Evolutionary conservation across 2,113 vertebrate genomes (phyloP).

Genomic region (Sula dactylatra): DNA sequence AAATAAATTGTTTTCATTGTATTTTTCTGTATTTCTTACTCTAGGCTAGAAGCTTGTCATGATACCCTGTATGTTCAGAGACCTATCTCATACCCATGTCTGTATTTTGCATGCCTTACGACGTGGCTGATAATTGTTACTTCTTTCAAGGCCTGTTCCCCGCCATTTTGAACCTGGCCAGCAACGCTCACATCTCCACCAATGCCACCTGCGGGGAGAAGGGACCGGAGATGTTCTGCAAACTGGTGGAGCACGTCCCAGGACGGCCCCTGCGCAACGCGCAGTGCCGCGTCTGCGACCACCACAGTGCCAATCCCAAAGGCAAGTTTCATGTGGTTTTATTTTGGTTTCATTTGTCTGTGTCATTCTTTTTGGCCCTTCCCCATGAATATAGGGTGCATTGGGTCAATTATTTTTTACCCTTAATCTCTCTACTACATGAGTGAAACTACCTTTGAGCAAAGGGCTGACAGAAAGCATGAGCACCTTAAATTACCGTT

Average conservation of each 20-base stretch:
- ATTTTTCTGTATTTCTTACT: neutral
- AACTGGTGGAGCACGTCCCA: conserved; percentile 93
- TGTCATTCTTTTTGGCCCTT: neutral
- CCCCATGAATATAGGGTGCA: neutral
- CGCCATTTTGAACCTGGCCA: conserved; percentile 93
- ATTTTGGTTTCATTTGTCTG: neutral
- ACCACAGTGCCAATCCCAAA: conserved; percentile 81
- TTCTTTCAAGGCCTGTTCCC: conserved; percentile 88
- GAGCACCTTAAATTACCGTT: neutral
- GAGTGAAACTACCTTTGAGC: neutral
- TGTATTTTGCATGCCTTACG: neutral
- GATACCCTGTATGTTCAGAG: neutral
- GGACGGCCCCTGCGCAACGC: conserved; percentile 84
- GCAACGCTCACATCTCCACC: conserved; percentile 85
- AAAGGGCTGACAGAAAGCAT: neutral
- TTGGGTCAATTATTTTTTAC: neutral
- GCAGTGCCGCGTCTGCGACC: conserved; percentile 88
- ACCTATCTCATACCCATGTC: neutral
- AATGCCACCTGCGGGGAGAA: conserved; percentile 93
- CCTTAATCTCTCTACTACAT: neutral
- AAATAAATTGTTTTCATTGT: neutral
- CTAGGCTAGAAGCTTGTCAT: neutral
- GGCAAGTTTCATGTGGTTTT: conserved; percentile 65
- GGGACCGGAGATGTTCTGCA: conserved; percentile 90
- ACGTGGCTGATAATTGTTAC: neutral